Percentiles rank a stretch among this genome's conserved stretches.
These are phyloP conservation scores for Lophius americanus DNA, from an alignment of 2,797 vertebrate genomes.

Conservation along the genomic window DNA sequence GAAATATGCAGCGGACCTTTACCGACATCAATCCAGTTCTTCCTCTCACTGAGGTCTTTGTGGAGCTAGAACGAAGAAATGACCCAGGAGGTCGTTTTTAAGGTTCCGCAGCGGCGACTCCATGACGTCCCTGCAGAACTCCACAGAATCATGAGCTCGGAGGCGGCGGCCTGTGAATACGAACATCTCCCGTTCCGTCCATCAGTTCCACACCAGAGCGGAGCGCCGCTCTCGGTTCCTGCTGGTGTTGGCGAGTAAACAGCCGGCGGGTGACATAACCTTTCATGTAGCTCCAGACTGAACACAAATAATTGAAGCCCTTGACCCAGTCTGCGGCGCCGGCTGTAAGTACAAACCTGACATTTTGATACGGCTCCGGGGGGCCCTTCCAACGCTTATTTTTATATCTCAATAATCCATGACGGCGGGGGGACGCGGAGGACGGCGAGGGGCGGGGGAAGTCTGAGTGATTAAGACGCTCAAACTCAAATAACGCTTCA, in stretches of 20 bases:
- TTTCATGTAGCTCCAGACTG: slow-evolving; percentile 93
- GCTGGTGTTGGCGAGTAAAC: slow-evolving; percentile 91
- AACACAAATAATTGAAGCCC: slow-evolving; percentile 99
- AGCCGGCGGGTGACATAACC: slow-evolving; percentile 97
- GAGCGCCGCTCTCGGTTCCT: slow-evolving; percentile 87
- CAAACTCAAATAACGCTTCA: slow-evolving; percentile 98
- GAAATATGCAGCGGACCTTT: no score
- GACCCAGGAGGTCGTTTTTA: no score
- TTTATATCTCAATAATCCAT: slow-evolving; percentile 99
- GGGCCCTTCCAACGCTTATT: slow-evolving; percentile 91
- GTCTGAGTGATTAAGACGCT: slow-evolving; percentile 99
- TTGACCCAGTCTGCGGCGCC: slow-evolving; percentile 97
- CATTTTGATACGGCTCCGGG: slow-evolving; percentile 98
- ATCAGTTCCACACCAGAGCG: slow-evolving; percentile 79
- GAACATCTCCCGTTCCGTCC: slow-evolving; percentile 12
- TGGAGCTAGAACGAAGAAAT: no score
- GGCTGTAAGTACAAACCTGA: slow-evolving; percentile 99
- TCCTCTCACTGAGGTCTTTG: no score
- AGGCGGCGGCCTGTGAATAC: no score
- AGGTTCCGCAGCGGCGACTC: no score
- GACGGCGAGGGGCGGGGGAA: slow-evolving; percentile 85
- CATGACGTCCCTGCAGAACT: no score
- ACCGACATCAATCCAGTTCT: no score
- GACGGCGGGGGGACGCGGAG: slow-evolving; percentile 86
- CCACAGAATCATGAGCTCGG: no score